Percentiles rank a stretch among this genome's conserved stretches.
Evolutionary conservation across 2,113 vertebrate species (phyloP).

Genomic region (Larimichthys polyactis): DNA sequence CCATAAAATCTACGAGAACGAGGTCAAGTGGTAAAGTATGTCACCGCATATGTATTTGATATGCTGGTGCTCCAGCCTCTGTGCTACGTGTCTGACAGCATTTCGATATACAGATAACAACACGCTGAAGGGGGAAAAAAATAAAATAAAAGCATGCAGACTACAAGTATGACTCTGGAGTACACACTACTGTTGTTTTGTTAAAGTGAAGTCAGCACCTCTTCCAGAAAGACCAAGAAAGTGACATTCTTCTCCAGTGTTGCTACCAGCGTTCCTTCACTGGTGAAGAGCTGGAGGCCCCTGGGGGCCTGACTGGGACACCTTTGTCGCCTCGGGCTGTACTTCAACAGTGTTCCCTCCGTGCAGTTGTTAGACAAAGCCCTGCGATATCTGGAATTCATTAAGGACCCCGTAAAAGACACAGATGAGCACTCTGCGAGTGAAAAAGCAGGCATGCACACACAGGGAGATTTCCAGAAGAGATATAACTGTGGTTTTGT

Average conservation of each 20-base stretch:
- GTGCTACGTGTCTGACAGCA: constrained; percentile 37
- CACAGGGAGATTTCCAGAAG: neutral
- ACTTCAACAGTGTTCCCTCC: constrained; percentile 86
- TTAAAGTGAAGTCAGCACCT: constrained; percentile 81
- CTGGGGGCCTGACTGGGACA: constrained; percentile 89
- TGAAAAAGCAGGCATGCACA: constrained; percentile 8
- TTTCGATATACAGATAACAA: constrained; percentile 25
- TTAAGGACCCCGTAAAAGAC: constrained; percentile 17
- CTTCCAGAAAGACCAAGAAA: constrained; percentile 92
- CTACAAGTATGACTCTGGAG: neutral
- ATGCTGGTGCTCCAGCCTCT: constrained; percentile 4
- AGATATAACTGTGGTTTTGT: neutral
- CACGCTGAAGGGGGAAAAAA: constrained; percentile 7
- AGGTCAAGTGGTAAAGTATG: constrained; percentile 54
- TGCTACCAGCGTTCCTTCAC: constrained; percentile 89
- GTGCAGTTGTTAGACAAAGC: constrained; percentile 95
- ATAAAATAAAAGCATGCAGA: neutral
- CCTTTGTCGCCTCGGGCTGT: constrained; percentile 90
- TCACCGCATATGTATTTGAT: constrained; percentile 56
- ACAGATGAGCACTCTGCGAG: neutral
- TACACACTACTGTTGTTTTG: constrained; percentile 7
- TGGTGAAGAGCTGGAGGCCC: constrained; percentile 90
- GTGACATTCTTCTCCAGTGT: constrained; percentile 90
- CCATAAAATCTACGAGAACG: constrained; percentile 35
- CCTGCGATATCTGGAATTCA: constrained; percentile 86